Conservation (phyloP, 1,140 invertebrate genomes). For the Andricus grossulariae region DNA sequence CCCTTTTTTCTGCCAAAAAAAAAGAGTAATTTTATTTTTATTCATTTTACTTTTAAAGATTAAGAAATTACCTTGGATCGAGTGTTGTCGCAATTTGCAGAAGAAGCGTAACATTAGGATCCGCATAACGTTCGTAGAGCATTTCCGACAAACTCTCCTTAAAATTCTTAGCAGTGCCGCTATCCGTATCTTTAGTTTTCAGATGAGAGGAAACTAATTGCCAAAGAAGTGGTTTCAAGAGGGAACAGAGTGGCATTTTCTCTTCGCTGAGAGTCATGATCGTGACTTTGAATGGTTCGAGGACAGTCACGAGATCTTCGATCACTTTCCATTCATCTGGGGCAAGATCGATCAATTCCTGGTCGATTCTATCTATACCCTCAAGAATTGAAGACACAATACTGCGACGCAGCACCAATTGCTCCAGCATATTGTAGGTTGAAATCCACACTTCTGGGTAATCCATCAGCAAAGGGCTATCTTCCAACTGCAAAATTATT, state of each 20-base stretch:
- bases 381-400: constrained; percentile 67
- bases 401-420: constrained; percentile 68
- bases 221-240: constrained; percentile 77
- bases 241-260: constrained; percentile 76
- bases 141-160: constrained; percentile 73
- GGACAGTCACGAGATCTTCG: constrained; percentile 73
- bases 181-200: constrained; percentile 73
- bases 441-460: constrained; percentile 75
- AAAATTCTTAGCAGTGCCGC: constrained; percentile 64
- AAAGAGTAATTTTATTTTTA: too few relatives aligned
- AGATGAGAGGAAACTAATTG: constrained; percentile 76
- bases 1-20: too few relatives aligned
- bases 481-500: constrained; percentile 66
- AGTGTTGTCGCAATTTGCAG: constrained; percentile 76
- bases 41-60: background rate
- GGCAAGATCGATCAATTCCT: constrained; percentile 63
- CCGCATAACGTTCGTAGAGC: constrained; percentile 73
- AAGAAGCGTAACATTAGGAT: constrained; percentile 69
- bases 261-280: constrained; percentile 77
- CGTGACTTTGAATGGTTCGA: constrained; percentile 78
- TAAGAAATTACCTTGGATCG: constrained; percentile 72
- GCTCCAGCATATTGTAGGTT: constrained; percentile 76
- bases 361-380: constrained; percentile 64
- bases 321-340: constrained; percentile 74
- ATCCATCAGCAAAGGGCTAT: constrained; percentile 70